Percentiles rank a stretch among this genome's conserved stretches.
Conservation (phyloP, 2,888 invertebrate species). For the Protonemura montana region DNA sequence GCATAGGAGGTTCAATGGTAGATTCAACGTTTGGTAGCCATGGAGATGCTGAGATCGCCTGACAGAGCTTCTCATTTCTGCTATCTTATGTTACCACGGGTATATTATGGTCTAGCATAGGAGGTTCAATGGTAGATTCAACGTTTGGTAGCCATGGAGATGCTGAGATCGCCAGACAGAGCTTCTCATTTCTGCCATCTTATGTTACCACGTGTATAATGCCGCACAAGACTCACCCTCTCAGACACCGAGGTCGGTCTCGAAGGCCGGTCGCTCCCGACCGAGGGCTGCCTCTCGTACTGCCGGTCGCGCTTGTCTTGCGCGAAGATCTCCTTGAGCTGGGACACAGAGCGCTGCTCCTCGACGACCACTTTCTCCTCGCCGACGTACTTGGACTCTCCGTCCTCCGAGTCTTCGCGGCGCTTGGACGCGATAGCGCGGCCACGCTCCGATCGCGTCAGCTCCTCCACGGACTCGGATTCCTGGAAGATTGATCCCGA, state of each 20-base stretch:
- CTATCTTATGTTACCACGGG: too few species aligned
- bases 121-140: too few species aligned
- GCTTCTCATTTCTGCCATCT: too few species aligned
- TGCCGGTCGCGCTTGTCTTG: conserved; percentile 46
- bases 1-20: too few species aligned
- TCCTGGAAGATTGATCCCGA: conserved; percentile 60
- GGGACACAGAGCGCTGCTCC: conserved; percentile 58
- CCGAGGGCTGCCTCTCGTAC: conserved; percentile 49
- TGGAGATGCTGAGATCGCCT: too few species aligned
- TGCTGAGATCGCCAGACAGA: too few species aligned
- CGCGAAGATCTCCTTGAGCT: conserved; percentile 49
- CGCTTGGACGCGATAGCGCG: too few species aligned
- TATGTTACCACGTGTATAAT: too few species aligned
- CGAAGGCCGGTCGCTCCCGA: conserved; percentile 28
- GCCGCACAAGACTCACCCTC: neutral
- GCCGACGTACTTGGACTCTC: conserved; percentile 80
- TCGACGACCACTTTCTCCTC: conserved; percentile 79
- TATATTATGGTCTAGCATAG: too few species aligned
- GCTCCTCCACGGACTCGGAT: conserved; percentile 59
- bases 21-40: too few species aligned
- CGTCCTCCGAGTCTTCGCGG: conserved; percentile 61
- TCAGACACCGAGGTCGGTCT: conserved; percentile 21
- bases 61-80: too few species aligned
- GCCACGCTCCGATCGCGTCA: conserved; percentile 46
- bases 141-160: too few species aligned